Evolutionary conservation across 2,888 invertebrate species (phyloP), one percentile per base, ranked within the genome.

Genomic region (Penaeus monodon): DNA sequence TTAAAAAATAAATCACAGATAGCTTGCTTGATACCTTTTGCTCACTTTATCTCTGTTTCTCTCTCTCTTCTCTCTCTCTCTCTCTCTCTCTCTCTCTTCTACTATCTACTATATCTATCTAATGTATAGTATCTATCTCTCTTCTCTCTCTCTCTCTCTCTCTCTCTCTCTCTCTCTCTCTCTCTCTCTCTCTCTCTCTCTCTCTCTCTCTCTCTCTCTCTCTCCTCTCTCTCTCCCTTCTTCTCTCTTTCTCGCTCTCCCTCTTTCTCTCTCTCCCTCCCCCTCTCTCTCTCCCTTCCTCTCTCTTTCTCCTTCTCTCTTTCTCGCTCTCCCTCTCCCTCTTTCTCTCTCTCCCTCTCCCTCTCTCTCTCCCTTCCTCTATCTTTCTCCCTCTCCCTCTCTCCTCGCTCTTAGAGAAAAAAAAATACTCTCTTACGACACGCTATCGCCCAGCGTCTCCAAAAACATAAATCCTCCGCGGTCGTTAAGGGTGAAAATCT

Each of bases 381-480:
- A 3, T 38, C 33, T 38, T 6, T 38, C 33, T 38, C 33, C 6
- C 33, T 38, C 33, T 38, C 33, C 6, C 33, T 38, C 33, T 38
- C 33, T 38, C 33, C 33, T 38, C 33, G 2, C 33, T 38, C 33
- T 38, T 38, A 38, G 6, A 38, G 33, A 17, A 74, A 74, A 38
- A 29, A 44, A 64, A 44, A 29, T 6, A 38, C 33, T 38, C 33
- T 76, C 65, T 65, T 74, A 33, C 38, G 65, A 76, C 83, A 83
- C 83, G 73, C 83, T 65, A 76, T 83, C 73, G 27, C 73, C 65
- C 63, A 33, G 27, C 76, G 74, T 29, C 73, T 33, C 27, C 73
- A 82, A 82, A 64, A 82, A 70, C 73, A 57, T 74, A 49, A 80
- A 66, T 68, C 57, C 80, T 65, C 29, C 66, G 24, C 80, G 38